Conservation (phyloP, 2,888 invertebrate species). For the Subacronicta megacephala region DNA sequence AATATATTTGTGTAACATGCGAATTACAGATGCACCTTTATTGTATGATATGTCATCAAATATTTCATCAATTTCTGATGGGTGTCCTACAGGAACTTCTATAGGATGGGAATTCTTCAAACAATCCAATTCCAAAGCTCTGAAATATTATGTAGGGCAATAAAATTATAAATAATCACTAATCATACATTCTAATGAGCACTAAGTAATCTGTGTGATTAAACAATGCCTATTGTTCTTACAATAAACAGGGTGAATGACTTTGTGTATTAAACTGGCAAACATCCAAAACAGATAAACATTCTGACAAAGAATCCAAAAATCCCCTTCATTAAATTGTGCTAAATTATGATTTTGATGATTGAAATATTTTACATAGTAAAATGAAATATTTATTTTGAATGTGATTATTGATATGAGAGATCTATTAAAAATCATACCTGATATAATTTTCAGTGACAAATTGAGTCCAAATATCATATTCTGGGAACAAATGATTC, state of each 20-base stretch:
- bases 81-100: constrained; percentile 98
- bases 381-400: too few relatives aligned
- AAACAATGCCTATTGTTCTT: constrained; percentile 56
- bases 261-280: constrained; percentile 57
- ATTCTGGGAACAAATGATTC: constrained; percentile 97
- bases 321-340: constrained; percentile 2
- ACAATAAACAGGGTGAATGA: constrained; percentile 55
- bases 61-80: constrained; percentile 98
- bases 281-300: constrained; percentile 51
- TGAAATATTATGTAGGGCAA: constrained; percentile 64
- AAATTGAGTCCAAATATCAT: constrained; percentile 99
- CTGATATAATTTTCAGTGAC: constrained; percentile 95
- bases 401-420: too few relatives aligned
- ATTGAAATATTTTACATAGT: too few relatives aligned
- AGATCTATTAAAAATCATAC: too few relatives aligned
- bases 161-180: constrained; percentile 17
- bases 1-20: constrained; percentile 98
- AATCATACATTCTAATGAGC: constrained; percentile 29
- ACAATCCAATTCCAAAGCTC: constrained; percentile 96
- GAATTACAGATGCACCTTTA: constrained; percentile 98
- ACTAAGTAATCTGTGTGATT: constrained; percentile 30
- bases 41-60: constrained; percentile 99
- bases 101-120: constrained; percentile 98
- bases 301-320: constrained; percentile 27
- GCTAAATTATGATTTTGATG: too few relatives aligned